Base-by-base conservation (phyloP, 2,888 invertebrate genomes). In the Holacanthella duospinosa region DNA sequence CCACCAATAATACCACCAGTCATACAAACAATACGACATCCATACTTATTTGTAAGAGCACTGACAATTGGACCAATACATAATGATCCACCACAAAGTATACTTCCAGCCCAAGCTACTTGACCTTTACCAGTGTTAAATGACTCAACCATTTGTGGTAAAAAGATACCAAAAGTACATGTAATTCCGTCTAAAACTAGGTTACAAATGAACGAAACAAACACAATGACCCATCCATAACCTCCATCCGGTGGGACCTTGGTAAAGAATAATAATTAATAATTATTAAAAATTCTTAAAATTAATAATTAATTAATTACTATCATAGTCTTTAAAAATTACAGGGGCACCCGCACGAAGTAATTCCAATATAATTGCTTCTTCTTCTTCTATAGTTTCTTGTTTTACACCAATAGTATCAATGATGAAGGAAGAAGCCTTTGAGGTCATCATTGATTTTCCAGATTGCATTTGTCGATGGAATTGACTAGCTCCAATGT, bases 31-130 rank as follows among this genome's bases (percentile, higher is more conserved):
- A 86, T 84, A 29, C 96, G 85, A 76, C 95, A 95, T 6, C 96
- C 96, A 77, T 84, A 97, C 77, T 90, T 92, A 81, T 97, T 96
- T 74, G 93, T 92, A 75, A 96, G 80, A 66, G 94, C 94, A 72
- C 93, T 92, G 64, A 93, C 94, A 59, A 36, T 29, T 9, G 25
- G 24, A 29, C 58, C 58, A 6, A 36, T 36, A 3, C 6, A 36
- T 3, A 58, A 24, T 24, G 29, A 36, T 6, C 25, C 29, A 36
- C 58, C 58, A 24, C 58, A 29, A n/a, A 58, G 43, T 4, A 58
- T n/a, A 24, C 58, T 58, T 29, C 58, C 58, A 6, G 58, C 58
- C 58, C 58, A 58, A 4, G 58, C 58, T 4, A 58, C 58, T 29
- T 29, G 29, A 27, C 55, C 29, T 16, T 21, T 27, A 9, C 58